Evolutionary conservation across 2,888 invertebrate species (phyloP).

Genomic region (Julus scanicus): DNA sequence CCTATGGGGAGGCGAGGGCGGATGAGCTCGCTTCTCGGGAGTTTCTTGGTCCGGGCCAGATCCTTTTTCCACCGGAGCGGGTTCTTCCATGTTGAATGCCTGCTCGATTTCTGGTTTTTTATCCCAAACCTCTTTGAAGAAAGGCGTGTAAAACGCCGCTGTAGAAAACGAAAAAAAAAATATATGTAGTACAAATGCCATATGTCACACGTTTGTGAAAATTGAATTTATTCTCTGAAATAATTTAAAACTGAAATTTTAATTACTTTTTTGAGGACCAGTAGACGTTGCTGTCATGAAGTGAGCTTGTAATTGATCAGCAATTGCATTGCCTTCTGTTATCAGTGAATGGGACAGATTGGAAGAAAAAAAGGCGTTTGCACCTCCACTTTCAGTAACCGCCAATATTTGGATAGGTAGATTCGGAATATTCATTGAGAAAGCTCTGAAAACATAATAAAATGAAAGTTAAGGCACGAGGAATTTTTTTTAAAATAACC

Average conservation of each 20-base stretch:
- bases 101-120: constrained; percentile 94
- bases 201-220: neutral
- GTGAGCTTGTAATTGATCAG: constrained; percentile 87
- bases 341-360: constrained; percentile 90
- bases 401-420: constrained; percentile 94
- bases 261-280: constrained; percentile 85
- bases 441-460: constrained; percentile 74
- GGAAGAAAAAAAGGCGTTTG: constrained; percentile 88
- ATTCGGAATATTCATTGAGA: constrained; percentile 92
- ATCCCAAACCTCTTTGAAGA: constrained; percentile 97
- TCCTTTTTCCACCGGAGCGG: constrained; percentile 64
- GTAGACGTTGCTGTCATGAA: constrained; percentile 90
- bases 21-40: constrained; percentile 56
- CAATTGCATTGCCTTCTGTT: constrained; percentile 91
- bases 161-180: constrained; percentile 62
- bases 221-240: neutral
- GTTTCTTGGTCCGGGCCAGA: constrained; percentile 49
- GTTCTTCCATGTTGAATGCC: constrained; percentile 88
- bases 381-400: constrained; percentile 85
- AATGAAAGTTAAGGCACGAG: neutral
- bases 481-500: neutral
- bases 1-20: constrained; percentile 61
- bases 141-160: constrained; percentile 95
- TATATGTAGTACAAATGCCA: neutral
- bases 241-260: constrained; percentile 6